Percentiles rank a stretch among this genome's conserved stretches.
Evolutionary conservation across 1,140 invertebrate species (phyloP).

Genomic region (Artemia franciscana): DNA sequence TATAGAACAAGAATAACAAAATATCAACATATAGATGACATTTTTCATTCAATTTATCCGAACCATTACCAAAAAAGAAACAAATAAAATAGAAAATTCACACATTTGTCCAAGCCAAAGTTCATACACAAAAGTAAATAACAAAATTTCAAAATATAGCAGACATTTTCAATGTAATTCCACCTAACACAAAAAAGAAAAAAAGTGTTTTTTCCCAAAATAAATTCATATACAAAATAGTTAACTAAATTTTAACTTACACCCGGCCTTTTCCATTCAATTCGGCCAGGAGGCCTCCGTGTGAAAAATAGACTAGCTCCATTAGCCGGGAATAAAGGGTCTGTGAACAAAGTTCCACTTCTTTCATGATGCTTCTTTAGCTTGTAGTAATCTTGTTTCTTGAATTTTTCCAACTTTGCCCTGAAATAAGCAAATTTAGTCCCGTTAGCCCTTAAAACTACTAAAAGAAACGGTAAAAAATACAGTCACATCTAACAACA

Average conservation of each 20-base stretch:
- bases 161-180: neutral
- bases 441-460: too few relatives aligned
- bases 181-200: neutral
- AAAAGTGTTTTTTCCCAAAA: neutral
- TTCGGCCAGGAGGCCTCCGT: slow-evolving; percentile 18
- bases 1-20: too few relatives aligned
- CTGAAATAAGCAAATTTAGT: too few relatives aligned
- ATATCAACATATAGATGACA: too few relatives aligned
- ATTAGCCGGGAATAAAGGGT: slow-evolving; percentile 26
- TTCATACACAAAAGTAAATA: neutral
- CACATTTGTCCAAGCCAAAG: neutral
- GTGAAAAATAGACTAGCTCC: slow-evolving; percentile 24
- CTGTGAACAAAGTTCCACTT: slow-evolving; percentile 24
- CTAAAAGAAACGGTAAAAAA: too few relatives aligned
- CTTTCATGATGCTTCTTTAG: slow-evolving; percentile 20
- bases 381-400: slow-evolving; percentile 21
- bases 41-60: too few relatives aligned
- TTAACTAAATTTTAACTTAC: too few relatives aligned
- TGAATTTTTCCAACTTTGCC: slow-evolving; percentile 11
- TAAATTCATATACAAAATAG: neutral
- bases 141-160: neutral
- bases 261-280: slow-evolving; percentile 26
- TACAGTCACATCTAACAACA: too few relatives aligned
- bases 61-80: too few relatives aligned
- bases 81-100: too few relatives aligned